These are phyloP conservation scores for Papilio polyxenes DNA, from an alignment of 1,140 invertebrate genomes.

Conservation along the genomic window DNA sequence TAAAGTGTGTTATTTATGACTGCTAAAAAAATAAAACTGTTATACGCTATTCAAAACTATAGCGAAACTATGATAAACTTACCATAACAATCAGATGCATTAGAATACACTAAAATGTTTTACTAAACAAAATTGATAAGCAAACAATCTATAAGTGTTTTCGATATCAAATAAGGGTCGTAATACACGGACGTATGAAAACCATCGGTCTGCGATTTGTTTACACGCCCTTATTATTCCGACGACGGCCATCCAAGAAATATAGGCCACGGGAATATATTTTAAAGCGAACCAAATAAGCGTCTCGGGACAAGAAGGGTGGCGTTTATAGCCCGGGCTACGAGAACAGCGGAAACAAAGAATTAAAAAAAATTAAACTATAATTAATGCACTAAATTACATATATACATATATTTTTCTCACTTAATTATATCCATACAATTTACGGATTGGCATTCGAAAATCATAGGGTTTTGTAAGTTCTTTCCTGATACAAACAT, in stretches of 20 bases:
- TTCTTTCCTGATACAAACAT: no score
- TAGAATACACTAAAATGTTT: conserved; percentile 12
- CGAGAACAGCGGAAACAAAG: conserved; percentile 26
- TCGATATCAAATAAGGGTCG: conserved; percentile 24
- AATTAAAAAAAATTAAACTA: not conserved
- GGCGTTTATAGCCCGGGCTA: conserved; percentile 52
- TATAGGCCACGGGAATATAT: conserved; percentile 61
- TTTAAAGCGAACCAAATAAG: conserved; percentile 68
- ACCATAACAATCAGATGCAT: not conserved
- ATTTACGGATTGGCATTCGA: no score
- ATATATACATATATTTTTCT: no score
- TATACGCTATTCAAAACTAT: not conserved
- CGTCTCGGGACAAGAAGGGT: conserved; percentile 57
- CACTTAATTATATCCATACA: no score
- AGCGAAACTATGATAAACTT: not conserved
- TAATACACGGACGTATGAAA: conserved; percentile 27
- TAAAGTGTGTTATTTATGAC: no score
- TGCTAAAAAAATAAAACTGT: no score
- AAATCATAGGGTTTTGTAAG: no score
- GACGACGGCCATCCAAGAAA: conserved; percentile 48
- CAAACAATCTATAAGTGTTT: conserved; percentile 13
- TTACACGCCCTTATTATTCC: conserved; percentile 45
- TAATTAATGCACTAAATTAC: not conserved
- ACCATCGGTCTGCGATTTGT: conserved; percentile 26
- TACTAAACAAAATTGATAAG: conserved; percentile 9